Percentiles rank a stretch among this genome's conserved stretches.
phyloP scores from a whole-genome alignment of 2,888 invertebrate genomes.

The Apamea sordens region DNA sequence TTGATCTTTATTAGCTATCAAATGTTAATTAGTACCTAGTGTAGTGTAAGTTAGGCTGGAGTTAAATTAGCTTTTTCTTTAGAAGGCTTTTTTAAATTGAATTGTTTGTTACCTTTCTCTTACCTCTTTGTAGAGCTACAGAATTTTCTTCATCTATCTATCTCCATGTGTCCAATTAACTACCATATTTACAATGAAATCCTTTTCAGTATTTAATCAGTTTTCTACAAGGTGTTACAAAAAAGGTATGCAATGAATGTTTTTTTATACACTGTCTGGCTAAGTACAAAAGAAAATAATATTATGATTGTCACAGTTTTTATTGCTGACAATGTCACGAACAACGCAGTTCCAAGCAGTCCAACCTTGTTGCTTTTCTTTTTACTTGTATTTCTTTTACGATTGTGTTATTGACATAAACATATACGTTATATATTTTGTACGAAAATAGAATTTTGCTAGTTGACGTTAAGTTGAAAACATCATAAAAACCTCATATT shows the following conservation, averaged over 20 bases:
- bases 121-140: background rate
- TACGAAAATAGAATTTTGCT: background rate
- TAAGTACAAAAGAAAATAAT: conserved; percentile 31
- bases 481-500: background rate
- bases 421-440: background rate
- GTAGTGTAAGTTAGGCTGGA: background rate
- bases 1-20: conserved; percentile 7
- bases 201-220: background rate
- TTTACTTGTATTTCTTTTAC: conserved; percentile 14
- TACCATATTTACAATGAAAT: background rate
- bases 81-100: background rate
- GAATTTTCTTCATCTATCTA: background rate
- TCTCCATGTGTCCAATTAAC: background rate
- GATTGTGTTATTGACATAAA: conserved; percentile 22
- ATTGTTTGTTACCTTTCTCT: background rate
- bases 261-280: background rate
- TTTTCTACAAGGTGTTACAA: background rate
- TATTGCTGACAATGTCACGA: conserved; percentile 26
- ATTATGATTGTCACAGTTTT: conserved; percentile 31
- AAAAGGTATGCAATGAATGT: background rate
- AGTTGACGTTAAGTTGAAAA: background rate
- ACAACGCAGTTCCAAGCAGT: conserved; percentile 22
- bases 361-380: conserved; percentile 23
- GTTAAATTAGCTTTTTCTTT: background rate
- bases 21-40: conserved; percentile 12